These are phyloP conservation scores for Stenchaetothrips biformis DNA, from an alignment of 2,888 invertebrate species.

Conservation along the genomic window DNA sequence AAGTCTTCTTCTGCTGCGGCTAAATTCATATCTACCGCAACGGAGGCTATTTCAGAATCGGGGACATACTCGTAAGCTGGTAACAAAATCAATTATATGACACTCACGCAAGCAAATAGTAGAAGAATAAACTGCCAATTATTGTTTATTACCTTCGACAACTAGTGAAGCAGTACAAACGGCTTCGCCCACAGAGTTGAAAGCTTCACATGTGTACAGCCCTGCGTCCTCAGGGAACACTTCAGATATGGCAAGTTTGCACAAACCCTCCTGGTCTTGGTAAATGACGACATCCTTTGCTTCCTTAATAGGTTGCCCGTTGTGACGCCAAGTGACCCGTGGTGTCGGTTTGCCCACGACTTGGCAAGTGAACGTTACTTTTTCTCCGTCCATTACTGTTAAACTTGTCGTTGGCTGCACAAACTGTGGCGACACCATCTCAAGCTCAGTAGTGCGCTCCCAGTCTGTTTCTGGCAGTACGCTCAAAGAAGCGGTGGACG, in stretches of 20 bases:
- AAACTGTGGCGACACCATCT: slow-evolving; percentile 66
- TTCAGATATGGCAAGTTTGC: slow-evolving; percentile 75
- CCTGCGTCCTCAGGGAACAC: slow-evolving; percentile 89
- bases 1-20: slow-evolving; percentile 73
- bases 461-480: slow-evolving; percentile 54
- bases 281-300: slow-evolving; percentile 61
- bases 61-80: slow-evolving; percentile 89
- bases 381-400: slow-evolving; percentile 86
- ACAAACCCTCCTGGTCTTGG: slow-evolving; percentile 72
- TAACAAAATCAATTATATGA: slow-evolving; percentile 41
- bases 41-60: slow-evolving; percentile 72
- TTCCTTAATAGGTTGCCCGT: slow-evolving; percentile 64
- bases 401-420: slow-evolving; percentile 65
- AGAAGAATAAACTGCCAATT: background rate
- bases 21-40: slow-evolving; percentile 46
- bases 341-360: slow-evolving; percentile 75
- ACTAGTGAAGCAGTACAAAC: slow-evolving; percentile 68
- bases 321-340: slow-evolving; percentile 73
- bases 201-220: slow-evolving; percentile 75
- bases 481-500: slow-evolving; percentile 71
- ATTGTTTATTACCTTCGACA: slow-evolving; percentile 65
- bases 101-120: background rate
- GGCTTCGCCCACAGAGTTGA: slow-evolving; percentile 77
- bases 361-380: slow-evolving; percentile 57
- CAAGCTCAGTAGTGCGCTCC: slow-evolving; percentile 51